A percentile compares a stretch with the other conserved stretches of the same genome.
Conservation (phyloP, 2,888 invertebrate genomes). For the Microctonus brassicae region DNA sequence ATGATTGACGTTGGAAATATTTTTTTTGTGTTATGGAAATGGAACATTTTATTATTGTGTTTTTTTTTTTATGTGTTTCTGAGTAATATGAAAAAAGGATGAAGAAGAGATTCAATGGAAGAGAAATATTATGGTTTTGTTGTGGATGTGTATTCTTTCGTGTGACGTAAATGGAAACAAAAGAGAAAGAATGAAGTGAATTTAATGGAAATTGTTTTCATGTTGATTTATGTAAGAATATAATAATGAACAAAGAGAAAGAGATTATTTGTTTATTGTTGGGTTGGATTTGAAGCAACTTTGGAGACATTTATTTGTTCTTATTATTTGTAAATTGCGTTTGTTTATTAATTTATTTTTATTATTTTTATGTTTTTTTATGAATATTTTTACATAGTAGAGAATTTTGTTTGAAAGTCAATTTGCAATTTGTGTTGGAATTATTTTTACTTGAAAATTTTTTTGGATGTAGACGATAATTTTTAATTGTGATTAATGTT, state of each 20-base stretch:
- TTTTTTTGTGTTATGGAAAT: not conserved
- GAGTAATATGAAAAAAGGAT: not conserved
- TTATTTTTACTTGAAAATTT: too few species aligned
- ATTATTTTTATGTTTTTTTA: too few species aligned
- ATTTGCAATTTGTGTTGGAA: too few species aligned
- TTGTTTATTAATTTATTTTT: not conserved
- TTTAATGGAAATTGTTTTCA: not conserved
- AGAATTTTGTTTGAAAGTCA: too few species aligned
- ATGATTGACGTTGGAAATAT: not conserved
- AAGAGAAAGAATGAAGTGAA: not conserved
- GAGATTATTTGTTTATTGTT: too few species aligned
- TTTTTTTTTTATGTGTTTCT: not conserved
- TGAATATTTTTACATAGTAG: too few species aligned
- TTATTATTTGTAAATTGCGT: not conserved
- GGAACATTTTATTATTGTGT: not conserved
- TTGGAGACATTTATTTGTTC: not conserved
- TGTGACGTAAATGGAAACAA: not conserved
- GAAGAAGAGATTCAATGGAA: not conserved
- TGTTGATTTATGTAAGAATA: not conserved
- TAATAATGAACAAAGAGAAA: too few species aligned
- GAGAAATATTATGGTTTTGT: not conserved
- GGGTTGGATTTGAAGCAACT: not conserved
- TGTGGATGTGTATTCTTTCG: not conserved
- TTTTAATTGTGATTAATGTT: too few species aligned
- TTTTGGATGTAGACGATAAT: too few species aligned